Evolutionary conservation across 2,113 vertebrate genomes (phyloP).

Genomic region (Poeciliopsis prolifica): DNA sequence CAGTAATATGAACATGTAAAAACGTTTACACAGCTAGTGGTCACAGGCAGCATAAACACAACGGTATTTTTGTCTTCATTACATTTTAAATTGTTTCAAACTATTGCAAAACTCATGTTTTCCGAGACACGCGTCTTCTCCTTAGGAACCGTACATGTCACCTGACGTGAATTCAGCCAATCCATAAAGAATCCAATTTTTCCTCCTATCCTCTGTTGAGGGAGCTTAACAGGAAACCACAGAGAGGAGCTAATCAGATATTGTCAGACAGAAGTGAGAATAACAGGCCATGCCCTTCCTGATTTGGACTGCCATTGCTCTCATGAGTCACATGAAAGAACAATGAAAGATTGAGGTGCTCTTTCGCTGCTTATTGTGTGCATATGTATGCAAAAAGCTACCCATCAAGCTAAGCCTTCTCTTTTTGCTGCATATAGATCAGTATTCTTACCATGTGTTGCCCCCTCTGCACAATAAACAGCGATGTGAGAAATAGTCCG

Average conservation of each 20-base stretch:
- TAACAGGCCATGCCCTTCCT: conserved; percentile 34
- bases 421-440: conserved; percentile 59
- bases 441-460: conserved; percentile 76
- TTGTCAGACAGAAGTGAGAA: conserved; percentile 59
- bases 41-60: conserved; percentile 9
- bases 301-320: conserved; percentile 53
- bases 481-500: conserved; percentile 61
- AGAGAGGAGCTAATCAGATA: conserved; percentile 64
- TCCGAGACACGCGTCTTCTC: conserved; percentile 17
- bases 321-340: conserved; percentile 52
- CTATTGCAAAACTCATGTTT: conserved; percentile 3
- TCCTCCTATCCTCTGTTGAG: conserved; percentile 23
- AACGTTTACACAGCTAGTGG: conserved; percentile 34
- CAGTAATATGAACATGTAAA: conserved; percentile 53
- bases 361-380: conserved; percentile 8
- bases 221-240: conserved; percentile 52
- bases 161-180: conserved; percentile 35
- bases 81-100: conserved; percentile 42
- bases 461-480: conserved; percentile 76
- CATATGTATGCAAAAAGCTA: conserved; percentile 59
- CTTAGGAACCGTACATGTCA: conserved; percentile 29
- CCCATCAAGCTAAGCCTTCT: conserved; percentile 40
- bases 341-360: conserved; percentile 32
- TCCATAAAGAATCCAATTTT: conserved; percentile 57
- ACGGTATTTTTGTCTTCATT: conserved; percentile 4